These are phyloP conservation scores for Nephotettix cincticeps DNA, from an alignment of 1,140 invertebrate genomes.

Conservation along the genomic window DNA sequence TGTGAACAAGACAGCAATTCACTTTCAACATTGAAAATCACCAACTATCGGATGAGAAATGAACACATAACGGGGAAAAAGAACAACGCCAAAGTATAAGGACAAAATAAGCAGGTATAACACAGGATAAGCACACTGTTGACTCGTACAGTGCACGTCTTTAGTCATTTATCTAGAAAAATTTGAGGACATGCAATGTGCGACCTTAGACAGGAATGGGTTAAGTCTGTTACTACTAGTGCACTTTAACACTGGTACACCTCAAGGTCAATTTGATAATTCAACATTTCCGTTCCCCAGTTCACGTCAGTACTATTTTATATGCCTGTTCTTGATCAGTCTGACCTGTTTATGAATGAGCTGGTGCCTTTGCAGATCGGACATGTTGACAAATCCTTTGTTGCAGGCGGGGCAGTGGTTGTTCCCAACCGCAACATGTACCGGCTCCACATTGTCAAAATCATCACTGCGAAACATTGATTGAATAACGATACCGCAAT, in stretches of 20 bases:
- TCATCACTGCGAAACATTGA: background rate
- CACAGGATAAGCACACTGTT: too few species aligned
- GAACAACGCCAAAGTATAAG: too few species aligned
- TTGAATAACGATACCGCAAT: too few species aligned
- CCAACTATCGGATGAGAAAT: too few species aligned
- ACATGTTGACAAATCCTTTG: conserved; percentile 29
- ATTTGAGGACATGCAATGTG: background rate
- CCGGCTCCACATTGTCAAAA: conserved; percentile 3
- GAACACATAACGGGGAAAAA: too few species aligned
- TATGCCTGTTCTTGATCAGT: too few species aligned
- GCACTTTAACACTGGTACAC: background rate
- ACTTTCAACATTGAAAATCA: too few species aligned
- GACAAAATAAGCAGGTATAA: too few species aligned
- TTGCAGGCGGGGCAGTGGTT: conserved; percentile 34
- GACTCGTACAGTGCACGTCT: too few species aligned
- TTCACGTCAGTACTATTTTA: background rate
- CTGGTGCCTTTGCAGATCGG: conserved; percentile 29
- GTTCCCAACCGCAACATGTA: conserved; percentile 15
- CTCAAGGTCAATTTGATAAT: background rate
- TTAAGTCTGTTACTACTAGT: too few species aligned
- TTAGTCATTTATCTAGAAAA: background rate
- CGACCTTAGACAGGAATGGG: background rate
- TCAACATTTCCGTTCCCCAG: background rate
- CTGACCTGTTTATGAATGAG: conserved; percentile 34
- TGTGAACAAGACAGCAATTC: too few species aligned